Percentiles rank a stretch among this genome's conserved stretches.
These are phyloP conservation scores for Oenanthe oenanthe DNA, from an alignment of 2,113 vertebrate species.

Conservation along the genomic window DNA sequence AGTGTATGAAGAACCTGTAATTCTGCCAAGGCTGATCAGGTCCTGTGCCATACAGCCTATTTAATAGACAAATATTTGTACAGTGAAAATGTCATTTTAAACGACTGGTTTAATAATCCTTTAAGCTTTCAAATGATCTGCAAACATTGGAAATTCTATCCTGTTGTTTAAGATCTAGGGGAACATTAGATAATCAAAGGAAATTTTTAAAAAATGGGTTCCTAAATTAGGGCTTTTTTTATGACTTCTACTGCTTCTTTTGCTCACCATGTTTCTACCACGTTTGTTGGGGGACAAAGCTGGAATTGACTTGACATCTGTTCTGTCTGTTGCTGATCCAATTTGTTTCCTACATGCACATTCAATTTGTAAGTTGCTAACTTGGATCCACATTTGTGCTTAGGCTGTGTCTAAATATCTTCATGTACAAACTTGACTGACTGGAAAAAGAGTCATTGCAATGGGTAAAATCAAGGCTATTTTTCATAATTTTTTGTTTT, in stretches of 20 bases:
- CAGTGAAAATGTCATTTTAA: constrained; percentile 83
- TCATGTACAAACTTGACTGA: background rate
- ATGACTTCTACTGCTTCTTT: background rate
- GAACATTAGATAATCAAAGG: constrained; percentile 65
- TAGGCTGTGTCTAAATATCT: background rate
- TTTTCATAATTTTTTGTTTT: background rate
- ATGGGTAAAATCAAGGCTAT: background rate
- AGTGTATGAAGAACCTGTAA: constrained; percentile 78
- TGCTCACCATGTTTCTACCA: background rate
- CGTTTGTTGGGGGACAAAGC: background rate
- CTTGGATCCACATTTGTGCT: background rate
- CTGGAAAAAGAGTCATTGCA: background rate
- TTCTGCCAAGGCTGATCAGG: constrained; percentile 77
- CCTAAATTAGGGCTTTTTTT: background rate
- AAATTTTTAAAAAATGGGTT: constrained; percentile 44
- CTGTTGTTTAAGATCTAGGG: constrained; percentile 66
- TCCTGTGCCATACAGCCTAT: constrained; percentile 75
- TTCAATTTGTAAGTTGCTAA: background rate
- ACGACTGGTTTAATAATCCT: constrained; percentile 79
- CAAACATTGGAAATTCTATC: constrained; percentile 75
- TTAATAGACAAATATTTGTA: constrained; percentile 85
- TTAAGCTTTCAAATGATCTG: constrained; percentile 83
- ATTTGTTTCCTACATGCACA: background rate
- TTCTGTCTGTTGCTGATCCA: background rate
- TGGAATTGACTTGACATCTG: background rate